Base-by-base conservation (phyloP, 1,140 invertebrate species). In the Homarus americanus region DNA sequence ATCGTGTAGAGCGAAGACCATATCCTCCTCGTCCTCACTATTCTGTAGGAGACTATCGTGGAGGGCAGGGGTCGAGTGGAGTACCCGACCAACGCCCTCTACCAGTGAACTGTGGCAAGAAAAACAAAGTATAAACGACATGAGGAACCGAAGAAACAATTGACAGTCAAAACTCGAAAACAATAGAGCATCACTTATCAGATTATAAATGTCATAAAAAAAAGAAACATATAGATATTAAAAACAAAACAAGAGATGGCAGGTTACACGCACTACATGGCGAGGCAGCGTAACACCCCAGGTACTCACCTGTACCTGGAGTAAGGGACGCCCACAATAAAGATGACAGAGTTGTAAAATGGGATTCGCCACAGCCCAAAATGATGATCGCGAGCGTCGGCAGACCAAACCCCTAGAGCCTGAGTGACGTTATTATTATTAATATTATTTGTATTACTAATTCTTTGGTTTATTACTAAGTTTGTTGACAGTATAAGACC, bases 271-370 rank as follows among this genome's bases (percentile, higher is more conserved):
- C 20, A 9, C 32, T 40, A 9, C 32, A 2, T 75, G 38, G 24
- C 72, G 5, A 2, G 10, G 2, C 2, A 20, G 24, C 72, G 5
- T 34, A 15, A 34, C 10, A 9, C 32, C 2, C 15, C 72, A 12
- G 12, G 1, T 5, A 72, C 82, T 84, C 41, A 84, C 82, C 82
- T 84, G 82, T 84, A 84, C 82, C 40, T 84, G 24, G 82, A 84
- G 82, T 63, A 84, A 24, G 82, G 82, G 28, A 84, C 82, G 15
- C 82, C 82, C 36, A 84, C 82, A 20, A 84, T 38, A 17, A 84
- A 28, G 17, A 84, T 12, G 20, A 84, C 4, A 32, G 28, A 63
- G 28, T 66, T 73, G 28, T 84, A 36, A 41, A 44, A 73, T 9
- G 58, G 82, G 82, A 84, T 40, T 38, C 82, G 17, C 82, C 82